Conservation (phyloP, 1,140 invertebrate species). For the Drosophila virilis region DNA sequence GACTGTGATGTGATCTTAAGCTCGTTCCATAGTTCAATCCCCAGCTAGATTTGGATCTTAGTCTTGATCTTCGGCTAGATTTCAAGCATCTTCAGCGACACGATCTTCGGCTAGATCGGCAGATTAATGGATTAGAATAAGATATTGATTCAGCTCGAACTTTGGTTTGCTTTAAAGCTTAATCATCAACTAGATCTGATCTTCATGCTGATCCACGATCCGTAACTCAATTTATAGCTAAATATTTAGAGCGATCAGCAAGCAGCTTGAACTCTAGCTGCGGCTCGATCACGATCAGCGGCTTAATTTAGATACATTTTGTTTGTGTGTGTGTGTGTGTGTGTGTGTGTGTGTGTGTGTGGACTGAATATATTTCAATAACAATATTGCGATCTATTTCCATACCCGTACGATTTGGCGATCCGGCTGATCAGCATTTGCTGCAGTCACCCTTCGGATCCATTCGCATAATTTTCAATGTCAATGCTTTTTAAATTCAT, state of each 20-base stretch:
- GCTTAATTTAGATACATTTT: not conserved
- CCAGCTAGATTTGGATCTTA: not conserved
- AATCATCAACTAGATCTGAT: not conserved
- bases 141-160: too few relatives aligned
- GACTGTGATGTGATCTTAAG: not conserved
- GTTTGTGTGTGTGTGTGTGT: not conserved
- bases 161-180: too few relatives aligned
- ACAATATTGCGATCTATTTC: conserved; percentile 14
- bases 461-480: conserved; percentile 78
- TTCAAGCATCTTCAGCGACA: too few relatives aligned
- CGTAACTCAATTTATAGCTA: not conserved
- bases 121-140: too few relatives aligned
- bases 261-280: too few relatives aligned
- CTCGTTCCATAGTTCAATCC: too few relatives aligned
- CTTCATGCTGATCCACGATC: not conserved
- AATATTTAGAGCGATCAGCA: not conserved
- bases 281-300: not conserved
- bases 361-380: not conserved
- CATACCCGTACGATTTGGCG: conserved; percentile 9
- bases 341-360: not conserved
- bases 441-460: not conserved
- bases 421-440: conserved; percentile 20
- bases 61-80: too few relatives aligned
- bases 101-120: too few relatives aligned
- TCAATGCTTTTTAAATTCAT: conserved; percentile 78